Conservation (phyloP, 2,113 vertebrate species). For the Grammomys surdaster region DNA sequence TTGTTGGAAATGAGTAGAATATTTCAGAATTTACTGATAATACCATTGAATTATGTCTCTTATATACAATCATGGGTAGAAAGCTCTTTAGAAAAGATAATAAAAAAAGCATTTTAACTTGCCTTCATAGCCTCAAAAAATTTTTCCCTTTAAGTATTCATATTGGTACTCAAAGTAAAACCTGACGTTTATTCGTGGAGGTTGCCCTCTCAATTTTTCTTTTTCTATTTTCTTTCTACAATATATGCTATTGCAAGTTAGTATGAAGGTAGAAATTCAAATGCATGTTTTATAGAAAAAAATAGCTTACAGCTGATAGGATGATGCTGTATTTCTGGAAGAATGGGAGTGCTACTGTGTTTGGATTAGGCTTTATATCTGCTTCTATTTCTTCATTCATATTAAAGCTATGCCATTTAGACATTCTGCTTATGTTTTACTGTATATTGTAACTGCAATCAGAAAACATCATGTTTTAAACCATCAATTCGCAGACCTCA, state of each 20-base stretch:
- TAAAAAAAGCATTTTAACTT: not conserved
- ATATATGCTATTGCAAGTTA: not conserved
- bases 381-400: conserved; percentile 5
- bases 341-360: not conserved
- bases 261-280: not conserved
- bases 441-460: not conserved
- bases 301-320: not conserved
- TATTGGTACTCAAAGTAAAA: conserved; percentile 1
- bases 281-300: not conserved
- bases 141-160: not conserved
- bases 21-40: conserved; percentile 2
- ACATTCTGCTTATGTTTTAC: not conserved
- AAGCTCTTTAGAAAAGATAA: conserved; percentile 45
- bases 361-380: conserved; percentile 1
- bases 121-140: not conserved
- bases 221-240: conserved; percentile 8
- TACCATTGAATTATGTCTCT: conserved; percentile 32
- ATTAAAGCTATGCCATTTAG: not conserved
- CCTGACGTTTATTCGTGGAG: not conserved
- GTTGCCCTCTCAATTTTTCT: not conserved
- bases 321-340: not conserved
- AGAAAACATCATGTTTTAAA: not conserved
- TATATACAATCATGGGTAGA: not conserved
- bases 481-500: not conserved
- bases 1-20: not conserved